These are phyloP conservation scores for Theocolax elegans DNA, from an alignment of 1,140 invertebrate genomes.

Conservation along the genomic window DNA sequence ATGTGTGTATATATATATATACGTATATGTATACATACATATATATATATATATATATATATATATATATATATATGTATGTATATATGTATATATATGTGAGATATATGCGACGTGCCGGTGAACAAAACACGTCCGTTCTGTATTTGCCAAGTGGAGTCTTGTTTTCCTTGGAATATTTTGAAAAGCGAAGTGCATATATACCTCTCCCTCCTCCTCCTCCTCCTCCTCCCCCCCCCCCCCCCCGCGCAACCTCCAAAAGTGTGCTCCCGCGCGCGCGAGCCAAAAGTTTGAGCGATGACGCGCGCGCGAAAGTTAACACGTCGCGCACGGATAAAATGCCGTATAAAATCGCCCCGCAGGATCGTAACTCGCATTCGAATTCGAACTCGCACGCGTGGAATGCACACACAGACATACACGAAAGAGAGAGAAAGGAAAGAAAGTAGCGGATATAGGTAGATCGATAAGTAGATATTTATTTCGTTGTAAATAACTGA, in stretches of 20 bases:
- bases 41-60: no score
- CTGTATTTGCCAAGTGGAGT: conserved; percentile 4
- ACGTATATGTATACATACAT: no score
- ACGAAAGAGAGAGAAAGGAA: no score
- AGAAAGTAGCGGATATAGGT: no score
- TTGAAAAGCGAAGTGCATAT: not conserved
- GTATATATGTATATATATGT: no score
- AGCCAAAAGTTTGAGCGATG: conserved; percentile 13
- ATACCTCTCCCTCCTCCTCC: no score
- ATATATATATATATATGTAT: no score
- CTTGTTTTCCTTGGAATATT: conserved; percentile 17
- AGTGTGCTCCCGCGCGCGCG: not conserved
- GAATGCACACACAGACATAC: not conserved
- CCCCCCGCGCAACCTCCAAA: not conserved
- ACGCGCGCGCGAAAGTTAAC: conserved; percentile 2
- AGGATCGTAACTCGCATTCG: not conserved
- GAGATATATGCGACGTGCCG: not conserved
- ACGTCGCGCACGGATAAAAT: not conserved
- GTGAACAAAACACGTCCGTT: conserved; percentile 13
- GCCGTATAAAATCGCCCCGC: not conserved
- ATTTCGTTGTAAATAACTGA: no score
- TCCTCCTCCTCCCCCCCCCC: not conserved
- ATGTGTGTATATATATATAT: no score
- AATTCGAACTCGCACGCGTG: not conserved
- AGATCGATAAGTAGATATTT: no score